phyloP scores from a whole-genome alignment of 2,888 invertebrate species.

The Abscondita cerata region DNA sequence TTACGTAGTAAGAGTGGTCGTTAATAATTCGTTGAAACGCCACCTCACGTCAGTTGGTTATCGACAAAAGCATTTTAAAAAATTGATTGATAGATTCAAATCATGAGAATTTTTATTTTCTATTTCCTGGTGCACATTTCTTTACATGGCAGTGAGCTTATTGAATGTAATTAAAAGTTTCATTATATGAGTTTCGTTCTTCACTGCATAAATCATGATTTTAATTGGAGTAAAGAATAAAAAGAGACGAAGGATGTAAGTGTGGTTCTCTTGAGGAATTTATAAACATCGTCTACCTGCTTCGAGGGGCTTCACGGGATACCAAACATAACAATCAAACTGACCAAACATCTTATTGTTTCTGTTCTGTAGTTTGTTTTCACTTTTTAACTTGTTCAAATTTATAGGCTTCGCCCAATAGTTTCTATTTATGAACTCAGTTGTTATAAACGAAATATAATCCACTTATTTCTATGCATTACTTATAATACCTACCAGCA shows the following conservation, averaged over 20 bases:
- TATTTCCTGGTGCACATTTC: background rate
- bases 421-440: background rate
- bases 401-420: constrained; percentile 12
- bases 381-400: constrained; percentile 26
- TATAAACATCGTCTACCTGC: constrained; percentile 23
- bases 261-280: constrained; percentile 13
- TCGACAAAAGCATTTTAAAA: constrained; percentile 1
- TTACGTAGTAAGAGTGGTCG: constrained; percentile 18
- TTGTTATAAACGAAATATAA: no score
- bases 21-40: constrained; percentile 21
- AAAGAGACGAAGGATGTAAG: background rate
- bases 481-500: no score
- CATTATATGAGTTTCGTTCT: no score
- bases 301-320: constrained; percentile 20
- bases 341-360: constrained; percentile 32
- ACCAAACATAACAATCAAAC: constrained; percentile 21
- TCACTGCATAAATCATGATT: background rate
- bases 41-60: constrained; percentile 4
- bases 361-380: constrained; percentile 21
- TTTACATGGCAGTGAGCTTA: background rate
- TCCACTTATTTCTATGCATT: no score
- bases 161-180: no score
- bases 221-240: background rate
- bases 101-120: constrained; percentile 11
- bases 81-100: constrained; percentile 21